A percentile compares a stretch with the other conserved stretches of the same genome.
Evolutionary conservation across 2,888 invertebrate genomes (phyloP).

Genomic region (Lasius fuliginosus): DNA sequence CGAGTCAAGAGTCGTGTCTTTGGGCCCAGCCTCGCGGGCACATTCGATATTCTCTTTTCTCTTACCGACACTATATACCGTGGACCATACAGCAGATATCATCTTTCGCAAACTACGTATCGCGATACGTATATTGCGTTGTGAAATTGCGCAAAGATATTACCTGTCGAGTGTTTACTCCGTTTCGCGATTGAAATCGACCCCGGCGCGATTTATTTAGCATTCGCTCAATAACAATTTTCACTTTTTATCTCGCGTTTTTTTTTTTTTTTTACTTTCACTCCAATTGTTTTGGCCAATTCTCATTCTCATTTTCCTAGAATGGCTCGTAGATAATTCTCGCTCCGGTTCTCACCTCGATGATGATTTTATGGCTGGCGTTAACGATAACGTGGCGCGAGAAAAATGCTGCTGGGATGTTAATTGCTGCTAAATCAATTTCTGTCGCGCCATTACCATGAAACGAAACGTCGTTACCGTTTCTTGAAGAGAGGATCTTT

Average conservation of each 20-base stretch:
- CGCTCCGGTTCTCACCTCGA: slow-evolving; percentile 58
- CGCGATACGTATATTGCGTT: background rate
- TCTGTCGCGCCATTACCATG: background rate
- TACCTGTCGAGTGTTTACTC: background rate
- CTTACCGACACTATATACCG: background rate
- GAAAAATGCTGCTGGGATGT: background rate
- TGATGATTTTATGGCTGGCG: slow-evolving; percentile 57
- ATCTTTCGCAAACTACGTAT: background rate
- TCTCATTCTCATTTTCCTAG: slow-evolving; percentile 65
- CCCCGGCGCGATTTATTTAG: background rate
- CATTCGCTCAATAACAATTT: slow-evolving; percentile 18
- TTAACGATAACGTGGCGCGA: slow-evolving; percentile 21
- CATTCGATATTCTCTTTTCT: slow-evolving; percentile 1
- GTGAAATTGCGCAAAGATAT: slow-evolving; percentile 6
- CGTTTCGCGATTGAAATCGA: background rate
- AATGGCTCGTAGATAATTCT: slow-evolving; percentile 59
- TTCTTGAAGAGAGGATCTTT: background rate
- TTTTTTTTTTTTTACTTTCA: slow-evolving; percentile 59
- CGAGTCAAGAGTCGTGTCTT: slow-evolving; percentile 27
- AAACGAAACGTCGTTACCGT: background rate
- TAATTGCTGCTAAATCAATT: slow-evolving; percentile 5
- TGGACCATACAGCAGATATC: background rate
- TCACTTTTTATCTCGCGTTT: slow-evolving; percentile 22
- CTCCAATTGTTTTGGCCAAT: slow-evolving; percentile 63
- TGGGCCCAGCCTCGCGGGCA: slow-evolving; percentile 1